A percentile compares a stretch with the other conserved stretches of the same genome.
Conservation (phyloP, 1,140 invertebrate species). For the Drosophila bocki region DNA sequence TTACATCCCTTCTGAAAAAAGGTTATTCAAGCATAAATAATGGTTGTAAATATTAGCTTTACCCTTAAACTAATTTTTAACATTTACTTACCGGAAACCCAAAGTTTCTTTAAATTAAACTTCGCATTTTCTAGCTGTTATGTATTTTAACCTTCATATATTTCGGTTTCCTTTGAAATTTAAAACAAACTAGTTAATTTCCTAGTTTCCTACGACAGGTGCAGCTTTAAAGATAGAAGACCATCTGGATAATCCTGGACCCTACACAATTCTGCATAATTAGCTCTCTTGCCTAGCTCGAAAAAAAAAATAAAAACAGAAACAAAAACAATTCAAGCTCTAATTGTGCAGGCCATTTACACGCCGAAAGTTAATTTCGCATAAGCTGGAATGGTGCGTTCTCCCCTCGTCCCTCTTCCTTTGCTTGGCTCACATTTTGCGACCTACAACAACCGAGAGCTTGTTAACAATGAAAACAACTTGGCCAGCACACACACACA, state of each 20-base stretch:
- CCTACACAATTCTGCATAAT: slow-evolving; percentile 27
- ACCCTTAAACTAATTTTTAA: no score
- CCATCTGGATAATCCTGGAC: slow-evolving; percentile 18
- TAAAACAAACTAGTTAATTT: background rate
- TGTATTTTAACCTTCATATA: background rate
- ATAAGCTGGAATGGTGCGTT: slow-evolving; percentile 35
- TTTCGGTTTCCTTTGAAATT: background rate
- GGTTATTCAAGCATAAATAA: no score
- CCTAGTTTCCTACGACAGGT: slow-evolving; percentile 4
- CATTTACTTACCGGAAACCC: no score
- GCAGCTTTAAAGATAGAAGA: slow-evolving; percentile 9
- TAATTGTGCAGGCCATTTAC: slow-evolving; percentile 54
- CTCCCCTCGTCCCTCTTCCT: slow-evolving; percentile 1
- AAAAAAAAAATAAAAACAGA: slow-evolving; percentile 3
- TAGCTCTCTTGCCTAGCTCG: slow-evolving; percentile 30
- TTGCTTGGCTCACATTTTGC: slow-evolving; percentile 36
- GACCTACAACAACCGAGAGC: slow-evolving; percentile 80
- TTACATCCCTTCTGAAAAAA: no score
- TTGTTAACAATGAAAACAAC: slow-evolving; percentile 82
- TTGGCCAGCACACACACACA: slow-evolving; percentile 56
- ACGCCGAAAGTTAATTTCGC: slow-evolving; percentile 61
- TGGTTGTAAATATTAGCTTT: no score
- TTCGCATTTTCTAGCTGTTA: background rate
- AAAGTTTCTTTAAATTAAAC: background rate
- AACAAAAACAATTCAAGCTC: slow-evolving; percentile 36